Evolutionary conservation across 1,140 invertebrate genomes (phyloP), one percentile per base, ranked within the genome.

Genomic region (Thalassaphorura encarpata): DNA sequence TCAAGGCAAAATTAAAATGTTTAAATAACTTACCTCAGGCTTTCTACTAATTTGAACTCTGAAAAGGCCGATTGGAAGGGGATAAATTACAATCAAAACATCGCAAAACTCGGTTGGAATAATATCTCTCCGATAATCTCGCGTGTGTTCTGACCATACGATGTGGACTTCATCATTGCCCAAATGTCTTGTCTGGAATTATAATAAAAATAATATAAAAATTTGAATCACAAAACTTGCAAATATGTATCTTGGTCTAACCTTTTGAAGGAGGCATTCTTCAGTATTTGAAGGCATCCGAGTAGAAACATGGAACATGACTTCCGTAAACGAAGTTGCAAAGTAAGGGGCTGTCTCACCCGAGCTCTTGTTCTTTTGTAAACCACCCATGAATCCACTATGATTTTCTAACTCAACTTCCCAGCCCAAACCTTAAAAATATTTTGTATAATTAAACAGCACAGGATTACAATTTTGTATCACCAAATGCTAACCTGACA

Each of bases 141-240:
- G 77, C 70, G 78, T 81, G 71, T 99, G 93, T 71, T 99, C 96
- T 21, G 92, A 97, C 96, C 96, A 99, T 16, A 99, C 92, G 58
- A 99, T 95, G 69, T 99, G 95, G 31, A 99, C 90, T 75, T 99
- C 96, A 74, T 99, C 96, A 73, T 99, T 99, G 40, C 94, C 94
- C 49, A 98, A 75, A 78, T 97, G 95, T 13, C 89, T 80, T 21
- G 91, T 91, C 85, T 91, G 59, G 40, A 52, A 56, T 41, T 48
- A 43, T 41, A 36, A 46, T 49, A 49, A 46, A 29, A 21, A 5
- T 6, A 21, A 26, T 15, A 13, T 24, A 6, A 52, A 16, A n/a
- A 29, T 26, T 52, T 19, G 19, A 31, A 42, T 31, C 13, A n/a
- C 16, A 29, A n/a, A 41, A 94, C 72, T 99, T 99, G 41, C 92